Percentiles rank a stretch among this genome's conserved stretches.
Conservation (phyloP, 2,113 vertebrate genomes). For the Chiloscyllium plagiosum region DNA sequence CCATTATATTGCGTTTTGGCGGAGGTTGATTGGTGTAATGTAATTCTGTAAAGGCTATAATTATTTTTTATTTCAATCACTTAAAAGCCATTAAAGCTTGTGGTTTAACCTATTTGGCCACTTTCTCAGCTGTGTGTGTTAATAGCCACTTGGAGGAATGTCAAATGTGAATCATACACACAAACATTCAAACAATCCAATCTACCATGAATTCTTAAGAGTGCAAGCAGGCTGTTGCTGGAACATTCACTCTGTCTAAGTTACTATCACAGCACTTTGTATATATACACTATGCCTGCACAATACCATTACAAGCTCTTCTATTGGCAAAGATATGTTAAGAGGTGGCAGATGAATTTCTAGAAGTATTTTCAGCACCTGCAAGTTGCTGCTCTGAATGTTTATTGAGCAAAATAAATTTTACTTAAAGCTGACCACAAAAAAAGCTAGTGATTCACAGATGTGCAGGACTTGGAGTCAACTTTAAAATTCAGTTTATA, state of each 20-base stretch:
- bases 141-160: constrained; percentile 2
- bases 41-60: background rate
- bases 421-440: constrained; percentile 29
- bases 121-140: background rate
- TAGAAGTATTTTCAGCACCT: constrained; percentile 2
- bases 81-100: constrained; percentile 6
- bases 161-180: background rate
- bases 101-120: constrained; percentile 27
- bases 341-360: constrained; percentile 30
- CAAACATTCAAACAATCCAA: constrained; percentile 16
- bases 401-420: constrained; percentile 1
- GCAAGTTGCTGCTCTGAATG: constrained; percentile 2
- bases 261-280: background rate
- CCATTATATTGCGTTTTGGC: constrained; percentile 9
- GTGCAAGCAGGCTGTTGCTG: constrained; percentile 17
- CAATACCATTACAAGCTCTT: background rate
- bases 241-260: constrained; percentile 25
- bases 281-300: constrained; percentile 8
- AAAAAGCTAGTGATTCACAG: constrained; percentile 23
- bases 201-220: constrained; percentile 2
- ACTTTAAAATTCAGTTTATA: constrained; percentile 34
- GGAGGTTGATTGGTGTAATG: background rate
- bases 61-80: background rate
- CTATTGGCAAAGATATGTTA: background rate
- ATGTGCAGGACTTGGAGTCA: constrained; percentile 8